phyloP scores from a whole-genome alignment of 2,797 vertebrate species.

The Siniperca scherzeri region DNA sequence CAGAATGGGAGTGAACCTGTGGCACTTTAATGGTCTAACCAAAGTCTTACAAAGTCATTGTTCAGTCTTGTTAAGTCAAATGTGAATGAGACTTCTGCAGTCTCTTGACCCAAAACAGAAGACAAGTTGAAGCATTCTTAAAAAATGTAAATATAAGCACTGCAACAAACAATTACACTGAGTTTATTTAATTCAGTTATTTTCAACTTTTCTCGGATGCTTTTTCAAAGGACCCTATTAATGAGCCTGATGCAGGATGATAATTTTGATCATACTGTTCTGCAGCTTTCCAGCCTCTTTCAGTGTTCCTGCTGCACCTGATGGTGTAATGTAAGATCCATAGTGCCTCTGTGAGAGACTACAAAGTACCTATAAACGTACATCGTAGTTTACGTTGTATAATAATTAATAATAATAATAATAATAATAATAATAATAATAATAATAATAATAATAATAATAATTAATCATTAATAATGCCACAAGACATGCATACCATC shows the following conservation, averaged over 20 bases:
- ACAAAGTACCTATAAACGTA: not conserved
- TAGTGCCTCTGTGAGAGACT: not conserved
- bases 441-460: too few species aligned
- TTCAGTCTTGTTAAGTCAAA: conserved; percentile 70
- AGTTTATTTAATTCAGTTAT: conserved; percentile 39
- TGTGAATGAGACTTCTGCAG: conserved; percentile 66
- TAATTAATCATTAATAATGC: too few species aligned
- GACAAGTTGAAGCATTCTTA: conserved; percentile 45
- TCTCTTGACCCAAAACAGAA: conserved; percentile 62
- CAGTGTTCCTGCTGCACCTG: not conserved
- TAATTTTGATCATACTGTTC: not conserved
- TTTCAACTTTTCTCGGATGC: conserved; percentile 2
- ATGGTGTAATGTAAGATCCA: not conserved
- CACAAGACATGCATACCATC: not conserved
- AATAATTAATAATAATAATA: not conserved
- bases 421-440: too few species aligned
- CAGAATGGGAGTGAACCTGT: conserved; percentile 76
- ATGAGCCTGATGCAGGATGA: conserved; percentile 2
- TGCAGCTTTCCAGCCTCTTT: not conserved
- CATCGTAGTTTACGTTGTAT: not conserved
- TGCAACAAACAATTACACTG: conserved; percentile 19
- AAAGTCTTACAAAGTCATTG: conserved; percentile 76
- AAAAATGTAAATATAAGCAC: conserved; percentile 59
- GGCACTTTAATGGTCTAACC: conserved; percentile 76
- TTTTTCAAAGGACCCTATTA: not conserved